Conservation (phyloP, 1,140 invertebrate species). For the Orius insidiosus region DNA sequence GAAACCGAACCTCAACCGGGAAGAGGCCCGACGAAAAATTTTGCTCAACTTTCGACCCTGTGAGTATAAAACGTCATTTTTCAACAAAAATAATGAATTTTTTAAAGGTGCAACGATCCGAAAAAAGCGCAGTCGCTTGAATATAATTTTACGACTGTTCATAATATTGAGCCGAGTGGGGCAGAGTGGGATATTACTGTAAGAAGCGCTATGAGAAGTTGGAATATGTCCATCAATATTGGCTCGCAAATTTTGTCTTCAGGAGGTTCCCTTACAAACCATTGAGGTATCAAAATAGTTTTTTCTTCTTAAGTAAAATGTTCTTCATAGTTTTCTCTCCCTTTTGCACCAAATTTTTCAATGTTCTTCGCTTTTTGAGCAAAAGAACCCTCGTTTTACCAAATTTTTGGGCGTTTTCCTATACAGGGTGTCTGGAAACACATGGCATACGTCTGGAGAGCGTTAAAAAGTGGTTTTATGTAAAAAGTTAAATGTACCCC, state of each 20-base stretch:
- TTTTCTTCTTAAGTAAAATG: background rate
- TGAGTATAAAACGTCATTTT: conserved; percentile 2
- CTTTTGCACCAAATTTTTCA: too few species aligned
- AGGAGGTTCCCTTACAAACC: conserved; percentile 56
- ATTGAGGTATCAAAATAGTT: conserved; percentile 27
- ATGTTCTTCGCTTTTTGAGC: too few species aligned
- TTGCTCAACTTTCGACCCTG: background rate
- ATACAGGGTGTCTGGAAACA: too few species aligned
- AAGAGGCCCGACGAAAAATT: conserved; percentile 42
- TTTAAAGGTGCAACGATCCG: conserved; percentile 23
- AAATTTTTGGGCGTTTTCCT: too few species aligned
- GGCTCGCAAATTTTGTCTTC: conserved; percentile 79
- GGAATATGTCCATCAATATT: conserved; percentile 93
- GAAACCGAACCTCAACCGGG: conserved; percentile 51
- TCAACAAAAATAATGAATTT: too few species aligned
- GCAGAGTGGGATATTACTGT: conserved; percentile 61
- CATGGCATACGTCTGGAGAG: too few species aligned
- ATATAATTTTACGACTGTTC: conserved; percentile 70
- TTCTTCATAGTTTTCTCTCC: background rate
- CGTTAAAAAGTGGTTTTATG: too few species aligned
- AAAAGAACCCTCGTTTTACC: too few species aligned
- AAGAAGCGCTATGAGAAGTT: conserved; percentile 74
- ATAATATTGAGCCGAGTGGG: conserved; percentile 62
- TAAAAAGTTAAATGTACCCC: too few species aligned
- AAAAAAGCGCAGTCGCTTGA: conserved; percentile 29